These are phyloP conservation scores for Pachyseris speciosa DNA, from an alignment of 64 coral and sea anemone species.

Conservation along the genomic window DNA sequence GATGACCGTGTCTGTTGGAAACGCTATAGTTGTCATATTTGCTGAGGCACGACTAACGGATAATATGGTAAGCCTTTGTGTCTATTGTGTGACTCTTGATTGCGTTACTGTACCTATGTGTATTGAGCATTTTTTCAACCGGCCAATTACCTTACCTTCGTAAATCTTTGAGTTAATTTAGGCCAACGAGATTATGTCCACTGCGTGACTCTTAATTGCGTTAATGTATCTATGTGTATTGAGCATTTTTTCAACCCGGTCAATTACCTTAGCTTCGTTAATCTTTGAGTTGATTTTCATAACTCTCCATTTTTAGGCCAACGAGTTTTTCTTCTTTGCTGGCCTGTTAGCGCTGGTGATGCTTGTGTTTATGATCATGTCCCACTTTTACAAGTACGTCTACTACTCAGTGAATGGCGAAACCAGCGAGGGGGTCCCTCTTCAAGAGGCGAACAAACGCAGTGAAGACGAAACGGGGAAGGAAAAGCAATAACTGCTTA, in stretches of 20 bases:
- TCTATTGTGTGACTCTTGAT: background rate
- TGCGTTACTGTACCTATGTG: background rate
- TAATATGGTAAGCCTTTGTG: constrained; percentile 81
- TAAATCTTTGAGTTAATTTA: too few relatives aligned
- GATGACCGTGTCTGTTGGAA: constrained; percentile 95
- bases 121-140: too few relatives aligned
- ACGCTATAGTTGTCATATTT: constrained; percentile 95
- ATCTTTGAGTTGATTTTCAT: too few relatives aligned
- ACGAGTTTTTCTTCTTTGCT: constrained; percentile 98
- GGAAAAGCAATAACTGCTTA: background rate
- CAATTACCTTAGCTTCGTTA: too few relatives aligned
- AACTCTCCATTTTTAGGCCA: constrained; percentile 66
- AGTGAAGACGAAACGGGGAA: background rate
- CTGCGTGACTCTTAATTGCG: background rate
- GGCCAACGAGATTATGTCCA: too few relatives aligned
- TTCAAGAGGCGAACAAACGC: background rate
- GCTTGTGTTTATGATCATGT: constrained; percentile 93
- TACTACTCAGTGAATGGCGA: constrained; percentile 86
- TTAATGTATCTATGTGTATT: too few relatives aligned
- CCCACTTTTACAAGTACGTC: constrained; percentile 91
- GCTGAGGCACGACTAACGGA: constrained; percentile 91
- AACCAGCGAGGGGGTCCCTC: constrained; percentile 11
- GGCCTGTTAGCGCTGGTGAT: constrained; percentile 78
- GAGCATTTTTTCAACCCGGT: too few relatives aligned
- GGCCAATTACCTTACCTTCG: too few relatives aligned